phyloP scores from a whole-genome alignment of 2,888 invertebrate species.

The Carpatolechia fugitivella region DNA sequence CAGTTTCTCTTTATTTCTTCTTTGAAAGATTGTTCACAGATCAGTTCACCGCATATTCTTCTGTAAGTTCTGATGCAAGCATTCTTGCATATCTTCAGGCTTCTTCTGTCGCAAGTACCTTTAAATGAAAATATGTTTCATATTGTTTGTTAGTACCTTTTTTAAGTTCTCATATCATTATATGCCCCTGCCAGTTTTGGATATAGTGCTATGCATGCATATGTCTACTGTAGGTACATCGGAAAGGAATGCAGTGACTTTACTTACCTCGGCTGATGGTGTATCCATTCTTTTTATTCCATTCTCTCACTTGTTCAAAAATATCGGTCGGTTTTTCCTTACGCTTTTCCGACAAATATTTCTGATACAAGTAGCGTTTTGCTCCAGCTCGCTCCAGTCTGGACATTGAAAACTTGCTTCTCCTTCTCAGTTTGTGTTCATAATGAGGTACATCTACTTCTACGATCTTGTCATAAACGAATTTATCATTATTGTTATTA shows the following conservation, averaged over 20 bases:
- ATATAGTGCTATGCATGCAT: too few species aligned
- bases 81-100: slow-evolving; percentile 12
- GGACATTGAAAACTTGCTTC: neutral
- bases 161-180: too few species aligned
- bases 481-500: too few species aligned
- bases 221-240: too few species aligned
- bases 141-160: too few species aligned
- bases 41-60: neutral
- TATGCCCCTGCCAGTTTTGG: too few species aligned
- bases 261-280: neutral
- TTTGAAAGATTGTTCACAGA: neutral
- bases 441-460: too few species aligned
- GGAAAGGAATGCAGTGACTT: too few species aligned
- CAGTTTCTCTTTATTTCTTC: slow-evolving; percentile 1
- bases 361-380: neutral
- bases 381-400: neutral
- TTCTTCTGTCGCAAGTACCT: slow-evolving; percentile 11
- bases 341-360: neutral
- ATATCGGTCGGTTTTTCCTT: neutral
- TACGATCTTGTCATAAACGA: too few species aligned
- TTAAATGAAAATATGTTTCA: neutral
- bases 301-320: neutral
- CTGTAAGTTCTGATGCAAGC: slow-evolving; percentile 6
- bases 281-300: neutral
- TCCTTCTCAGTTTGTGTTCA: too few species aligned